phyloP scores from a whole-genome alignment of 2,797 vertebrate genomes.

The Coccyzus lansbergi region DNA sequence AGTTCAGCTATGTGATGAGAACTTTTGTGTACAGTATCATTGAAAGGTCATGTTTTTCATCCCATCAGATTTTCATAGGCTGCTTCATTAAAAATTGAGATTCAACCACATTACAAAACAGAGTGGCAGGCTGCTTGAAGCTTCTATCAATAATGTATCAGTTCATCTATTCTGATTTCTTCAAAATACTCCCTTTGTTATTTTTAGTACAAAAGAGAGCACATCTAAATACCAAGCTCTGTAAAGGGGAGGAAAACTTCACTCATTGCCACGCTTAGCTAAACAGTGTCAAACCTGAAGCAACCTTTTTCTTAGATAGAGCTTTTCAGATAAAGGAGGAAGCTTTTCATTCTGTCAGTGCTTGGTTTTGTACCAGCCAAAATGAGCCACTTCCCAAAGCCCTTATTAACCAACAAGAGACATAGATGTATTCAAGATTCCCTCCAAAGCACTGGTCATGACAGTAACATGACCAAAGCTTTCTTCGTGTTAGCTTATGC shows the following conservation, averaged over 20 bases:
- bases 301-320: constrained; percentile 22
- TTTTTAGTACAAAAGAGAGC: constrained; percentile 76
- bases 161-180: constrained; percentile 72
- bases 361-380: constrained; percentile 17
- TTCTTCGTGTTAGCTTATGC: background rate
- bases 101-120: constrained; percentile 67
- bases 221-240: constrained; percentile 58
- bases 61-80: constrained; percentile 71
- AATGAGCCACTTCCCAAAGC: constrained; percentile 42
- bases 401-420: constrained; percentile 18
- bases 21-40: constrained; percentile 38
- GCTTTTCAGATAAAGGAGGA: constrained; percentile 21
- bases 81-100: constrained; percentile 79
- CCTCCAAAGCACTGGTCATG: background rate
- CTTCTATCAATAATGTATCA: constrained; percentile 77
- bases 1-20: background rate
- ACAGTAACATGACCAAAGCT: background rate
- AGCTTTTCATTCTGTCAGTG: constrained; percentile 37
- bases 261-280: constrained; percentile 40
- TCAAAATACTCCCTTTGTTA: constrained; percentile 73
- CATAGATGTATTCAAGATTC: background rate
- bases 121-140: constrained; percentile 71
- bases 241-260: constrained; percentile 48
- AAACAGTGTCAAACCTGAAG: constrained; percentile 31
- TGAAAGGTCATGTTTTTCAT: constrained; percentile 68